Percentiles rank a stretch among this genome's conserved stretches.
Conservation (phyloP, 2,888 invertebrate genomes). For the Philopedon plagiatum region DNA sequence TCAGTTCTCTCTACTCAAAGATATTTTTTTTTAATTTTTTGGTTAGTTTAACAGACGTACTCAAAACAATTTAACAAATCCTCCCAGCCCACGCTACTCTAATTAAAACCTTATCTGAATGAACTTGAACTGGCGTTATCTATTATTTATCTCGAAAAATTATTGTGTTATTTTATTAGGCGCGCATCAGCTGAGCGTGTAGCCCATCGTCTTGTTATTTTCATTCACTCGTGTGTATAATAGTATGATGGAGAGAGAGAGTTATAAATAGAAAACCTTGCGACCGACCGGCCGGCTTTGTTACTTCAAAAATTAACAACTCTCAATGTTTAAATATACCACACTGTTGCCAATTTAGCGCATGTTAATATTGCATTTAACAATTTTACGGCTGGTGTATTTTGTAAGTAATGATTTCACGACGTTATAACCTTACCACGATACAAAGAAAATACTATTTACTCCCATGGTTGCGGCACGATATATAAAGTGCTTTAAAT, state of each 20-base stretch:
- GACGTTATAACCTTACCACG: not conserved
- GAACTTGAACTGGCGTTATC: slow-evolving; percentile 41
- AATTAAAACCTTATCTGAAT: slow-evolving; percentile 16
- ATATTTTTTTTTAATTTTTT: too few relatives aligned
- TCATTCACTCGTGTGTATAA: slow-evolving; percentile 40
- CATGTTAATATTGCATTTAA: not conserved
- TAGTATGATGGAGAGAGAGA: not conserved
- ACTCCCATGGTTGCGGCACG: too few relatives aligned
- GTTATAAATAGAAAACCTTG: slow-evolving; percentile 47
- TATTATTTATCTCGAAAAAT: slow-evolving; percentile 36
- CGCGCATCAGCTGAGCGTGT: slow-evolving; percentile 46
- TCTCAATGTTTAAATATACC: slow-evolving; percentile 7
- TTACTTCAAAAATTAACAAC: slow-evolving; percentile 4
- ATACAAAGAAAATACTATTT: too few relatives aligned
- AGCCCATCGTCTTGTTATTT: slow-evolving; percentile 37
- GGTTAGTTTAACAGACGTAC: not conserved
- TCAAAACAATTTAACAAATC: not conserved
- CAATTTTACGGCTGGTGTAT: too few relatives aligned
- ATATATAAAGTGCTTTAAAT: too few relatives aligned
- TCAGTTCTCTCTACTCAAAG: too few relatives aligned
- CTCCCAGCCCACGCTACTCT: not conserved
- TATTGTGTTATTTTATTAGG: slow-evolving; percentile 32
- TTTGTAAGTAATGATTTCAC: too few relatives aligned
- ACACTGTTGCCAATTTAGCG: slow-evolving; percentile 10
- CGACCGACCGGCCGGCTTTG: slow-evolving; percentile 29